These are phyloP conservation scores for Abramis brama DNA, from an alignment of 2,113 vertebrate species.

Conservation along the genomic window DNA sequence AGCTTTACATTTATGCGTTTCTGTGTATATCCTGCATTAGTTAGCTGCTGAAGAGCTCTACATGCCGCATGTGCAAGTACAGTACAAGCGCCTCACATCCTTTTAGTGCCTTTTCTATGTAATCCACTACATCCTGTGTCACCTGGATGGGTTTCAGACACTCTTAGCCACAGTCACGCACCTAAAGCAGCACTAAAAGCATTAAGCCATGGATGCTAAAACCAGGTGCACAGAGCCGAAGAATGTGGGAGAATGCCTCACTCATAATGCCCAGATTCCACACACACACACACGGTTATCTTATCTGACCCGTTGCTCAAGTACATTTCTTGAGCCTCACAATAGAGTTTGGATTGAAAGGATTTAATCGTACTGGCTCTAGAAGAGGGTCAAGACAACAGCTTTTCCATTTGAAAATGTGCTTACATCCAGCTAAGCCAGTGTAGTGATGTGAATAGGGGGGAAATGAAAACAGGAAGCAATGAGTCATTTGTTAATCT, in stretches of 20 bases:
- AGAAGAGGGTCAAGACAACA: constrained; percentile 49
- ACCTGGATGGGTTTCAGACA: constrained; percentile 38
- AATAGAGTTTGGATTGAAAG: constrained; percentile 53
- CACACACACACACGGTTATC: constrained; percentile 36
- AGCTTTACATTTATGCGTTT: neutral
- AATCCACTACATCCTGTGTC: constrained; percentile 43
- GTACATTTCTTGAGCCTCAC: constrained; percentile 36
- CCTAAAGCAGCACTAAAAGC: constrained; percentile 42
- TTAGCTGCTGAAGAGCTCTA: constrained; percentile 22
- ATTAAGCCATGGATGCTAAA: constrained; percentile 32
- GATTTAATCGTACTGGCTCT: constrained; percentile 52
- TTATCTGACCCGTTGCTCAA: constrained; percentile 47
- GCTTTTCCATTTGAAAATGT: constrained; percentile 46
- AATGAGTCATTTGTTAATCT: constrained; percentile 8
- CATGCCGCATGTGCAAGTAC: neutral
- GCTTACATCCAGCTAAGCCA: constrained; percentile 37
- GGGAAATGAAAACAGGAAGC: constrained; percentile 27
- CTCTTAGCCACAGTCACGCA: constrained; percentile 32
- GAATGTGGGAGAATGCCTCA: constrained; percentile 36
- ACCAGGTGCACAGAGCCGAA: neutral
- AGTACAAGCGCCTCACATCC: constrained; percentile 22
- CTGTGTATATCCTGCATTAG: neutral
- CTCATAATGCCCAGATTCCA: constrained; percentile 24
- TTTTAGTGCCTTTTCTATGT: constrained; percentile 35
- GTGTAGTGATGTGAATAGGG: constrained; percentile 6